A percentile compares a stretch with the other conserved stretches of the same genome.
These are phyloP conservation scores for Bagarius yarrelli DNA, from an alignment of 2,113 vertebrate genomes.

Conservation along the genomic window DNA sequence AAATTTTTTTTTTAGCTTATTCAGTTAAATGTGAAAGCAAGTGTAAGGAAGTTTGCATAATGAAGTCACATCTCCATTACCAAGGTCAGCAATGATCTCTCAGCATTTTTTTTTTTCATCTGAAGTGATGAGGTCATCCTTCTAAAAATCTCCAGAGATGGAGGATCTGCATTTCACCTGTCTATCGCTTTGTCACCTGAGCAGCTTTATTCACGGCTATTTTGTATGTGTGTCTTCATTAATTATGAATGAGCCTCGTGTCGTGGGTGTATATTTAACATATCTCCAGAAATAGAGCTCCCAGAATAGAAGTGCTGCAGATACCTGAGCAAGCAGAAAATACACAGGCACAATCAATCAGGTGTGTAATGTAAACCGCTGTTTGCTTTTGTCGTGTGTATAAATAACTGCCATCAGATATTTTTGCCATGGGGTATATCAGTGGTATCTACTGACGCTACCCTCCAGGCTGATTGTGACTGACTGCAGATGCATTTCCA, in stretches of 20 bases:
- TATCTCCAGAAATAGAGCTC: constrained; percentile 58
- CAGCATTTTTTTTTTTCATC: constrained; percentile 36
- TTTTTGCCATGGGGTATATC: constrained; percentile 66
- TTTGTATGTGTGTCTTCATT: constrained; percentile 55
- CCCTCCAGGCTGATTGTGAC: constrained; percentile 54
- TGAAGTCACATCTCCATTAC: not conserved
- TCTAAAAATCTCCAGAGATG: constrained; percentile 20
- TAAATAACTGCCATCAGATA: constrained; percentile 68
- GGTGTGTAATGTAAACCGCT: constrained; percentile 69
- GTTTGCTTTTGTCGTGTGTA: constrained; percentile 53
- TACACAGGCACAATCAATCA: constrained; percentile 66
- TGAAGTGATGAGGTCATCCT: constrained; percentile 31
- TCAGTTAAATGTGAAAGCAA: not conserved
- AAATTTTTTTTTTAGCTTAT: not conserved
- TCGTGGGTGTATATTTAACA: constrained; percentile 65
- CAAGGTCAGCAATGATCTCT: constrained; percentile 41
- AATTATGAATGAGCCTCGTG: constrained; percentile 63
- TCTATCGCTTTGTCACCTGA: constrained; percentile 37
- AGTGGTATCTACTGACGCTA: constrained; percentile 58
- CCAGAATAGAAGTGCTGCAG: constrained; percentile 71
- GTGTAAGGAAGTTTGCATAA: too few relatives aligned
- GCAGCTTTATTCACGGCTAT: constrained; percentile 47
- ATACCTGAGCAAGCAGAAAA: constrained; percentile 70
- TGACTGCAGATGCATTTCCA: constrained; percentile 4
- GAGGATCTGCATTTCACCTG: constrained; percentile 31